These are phyloP conservation scores for Acanthaster planci DNA, from an alignment of 35 echinoderm and acorn worm species.

Conservation along the genomic window DNA sequence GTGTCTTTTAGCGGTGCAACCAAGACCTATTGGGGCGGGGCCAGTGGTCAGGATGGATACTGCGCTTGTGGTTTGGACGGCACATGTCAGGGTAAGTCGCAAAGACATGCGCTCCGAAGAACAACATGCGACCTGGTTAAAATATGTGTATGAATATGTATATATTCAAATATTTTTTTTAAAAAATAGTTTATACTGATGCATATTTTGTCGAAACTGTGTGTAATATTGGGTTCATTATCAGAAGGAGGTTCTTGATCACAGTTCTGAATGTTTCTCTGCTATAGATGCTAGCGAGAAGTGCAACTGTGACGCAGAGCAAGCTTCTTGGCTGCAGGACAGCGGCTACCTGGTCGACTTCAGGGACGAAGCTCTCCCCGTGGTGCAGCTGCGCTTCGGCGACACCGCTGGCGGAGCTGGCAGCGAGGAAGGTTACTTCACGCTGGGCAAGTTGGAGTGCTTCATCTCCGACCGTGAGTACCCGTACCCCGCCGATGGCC, in stretches of 20 bases:
- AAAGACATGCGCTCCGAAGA: neutral
- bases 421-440: conserved; percentile 49
- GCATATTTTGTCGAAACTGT: too few species aligned
- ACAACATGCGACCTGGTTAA: neutral
- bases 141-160: neutral
- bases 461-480: conserved; percentile 59
- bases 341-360: conserved; percentile 47
- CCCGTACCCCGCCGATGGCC: neutral
- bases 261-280: too few species aligned
- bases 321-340: conserved; percentile 43
- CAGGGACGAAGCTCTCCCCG: conserved; percentile 36
- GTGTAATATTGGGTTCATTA: too few species aligned
- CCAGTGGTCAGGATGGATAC: conserved; percentile 31
- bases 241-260: too few species aligned
- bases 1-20: conserved; percentile 34
- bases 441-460: conserved; percentile 54
- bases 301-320: conserved; percentile 60
- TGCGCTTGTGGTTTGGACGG: conserved; percentile 54
- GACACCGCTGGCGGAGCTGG: conserved; percentile 59
- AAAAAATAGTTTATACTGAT: too few species aligned
- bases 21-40: conserved; percentile 52
- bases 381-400: conserved; percentile 70
- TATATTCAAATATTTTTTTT: too few species aligned
- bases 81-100: conserved; percentile 50
- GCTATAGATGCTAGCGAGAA: conserved; percentile 48